These are phyloP conservation scores for Macropodus opercularis DNA, from an alignment of 2,797 vertebrate genomes.

Conservation along the genomic window DNA sequence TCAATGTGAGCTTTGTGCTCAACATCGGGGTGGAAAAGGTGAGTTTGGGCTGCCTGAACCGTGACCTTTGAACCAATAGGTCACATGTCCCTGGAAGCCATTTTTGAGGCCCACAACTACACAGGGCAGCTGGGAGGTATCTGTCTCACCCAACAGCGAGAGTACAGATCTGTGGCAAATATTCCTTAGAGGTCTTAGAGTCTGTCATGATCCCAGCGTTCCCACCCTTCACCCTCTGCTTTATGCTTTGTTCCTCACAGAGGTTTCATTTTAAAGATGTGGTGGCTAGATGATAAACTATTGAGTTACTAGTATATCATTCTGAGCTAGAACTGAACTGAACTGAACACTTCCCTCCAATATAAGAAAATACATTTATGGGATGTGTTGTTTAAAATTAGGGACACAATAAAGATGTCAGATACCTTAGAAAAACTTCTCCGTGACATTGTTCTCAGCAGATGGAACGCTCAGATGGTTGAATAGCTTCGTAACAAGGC, in stretches of 20 bases:
- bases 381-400: no score
- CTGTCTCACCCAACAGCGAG: constrained; percentile 27
- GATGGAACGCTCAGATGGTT: no score
- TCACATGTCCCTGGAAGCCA: constrained; percentile 67
- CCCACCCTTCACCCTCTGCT: constrained; percentile 1
- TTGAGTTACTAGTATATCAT: no score
- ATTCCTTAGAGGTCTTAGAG: constrained; percentile 19
- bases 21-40: constrained; percentile 48
- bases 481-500: neutral
- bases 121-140: constrained; percentile 45
- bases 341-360: no score
- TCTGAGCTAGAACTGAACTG: no score
- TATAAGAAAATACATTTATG: no score
- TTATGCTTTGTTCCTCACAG: neutral
- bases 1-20: constrained; percentile 76
- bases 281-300: no score
- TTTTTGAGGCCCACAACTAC: constrained; percentile 48
- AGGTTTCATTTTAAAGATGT: neutral
- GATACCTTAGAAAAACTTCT: no score
- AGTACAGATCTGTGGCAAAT: constrained; percentile 17
- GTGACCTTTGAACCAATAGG: constrained; percentile 60
- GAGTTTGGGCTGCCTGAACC: constrained; percentile 52
- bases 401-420: no score
- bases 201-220: constrained; percentile 2
- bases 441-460: no score